Conservation (phyloP, 2,113 vertebrate species). For the Hydrolagus affinis region DNA sequence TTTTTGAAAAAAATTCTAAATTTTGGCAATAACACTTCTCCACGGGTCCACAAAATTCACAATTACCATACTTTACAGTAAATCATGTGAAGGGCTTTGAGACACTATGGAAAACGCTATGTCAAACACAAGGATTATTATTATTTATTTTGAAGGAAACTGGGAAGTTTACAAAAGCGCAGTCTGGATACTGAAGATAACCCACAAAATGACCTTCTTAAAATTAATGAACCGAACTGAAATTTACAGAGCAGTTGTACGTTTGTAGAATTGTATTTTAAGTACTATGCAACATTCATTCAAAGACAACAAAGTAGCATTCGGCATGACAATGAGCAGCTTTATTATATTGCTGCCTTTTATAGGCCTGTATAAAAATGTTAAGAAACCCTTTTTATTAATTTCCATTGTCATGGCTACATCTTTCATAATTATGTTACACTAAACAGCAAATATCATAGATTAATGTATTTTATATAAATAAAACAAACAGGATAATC, state of each 20-base stretch:
- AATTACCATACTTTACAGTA: too few species aligned
- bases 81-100: too few species aligned
- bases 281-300: neutral
- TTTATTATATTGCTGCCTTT: neutral
- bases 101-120: too few species aligned
- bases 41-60: too few species aligned
- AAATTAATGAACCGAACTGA: neutral
- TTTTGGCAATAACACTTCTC: neutral
- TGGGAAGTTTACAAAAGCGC: neutral
- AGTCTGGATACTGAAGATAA: neutral
- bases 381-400: neutral
- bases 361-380: neutral
- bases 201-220: neutral
- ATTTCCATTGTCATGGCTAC: neutral
- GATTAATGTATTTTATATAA: neutral
- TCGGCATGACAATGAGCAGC: neutral
- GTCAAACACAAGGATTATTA: too few species aligned
- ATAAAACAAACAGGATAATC: neutral
- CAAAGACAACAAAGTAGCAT: neutral
- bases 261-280: neutral
- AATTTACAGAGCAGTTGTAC: neutral
- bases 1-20: neutral
- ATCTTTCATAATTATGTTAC: neutral
- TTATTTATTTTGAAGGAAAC: neutral
- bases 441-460: neutral